A percentile compares a stretch with the other conserved stretches of the same genome.
Evolutionary conservation across 2,113 vertebrate species (phyloP).

Genomic region (Oreochromis aureus): DNA sequence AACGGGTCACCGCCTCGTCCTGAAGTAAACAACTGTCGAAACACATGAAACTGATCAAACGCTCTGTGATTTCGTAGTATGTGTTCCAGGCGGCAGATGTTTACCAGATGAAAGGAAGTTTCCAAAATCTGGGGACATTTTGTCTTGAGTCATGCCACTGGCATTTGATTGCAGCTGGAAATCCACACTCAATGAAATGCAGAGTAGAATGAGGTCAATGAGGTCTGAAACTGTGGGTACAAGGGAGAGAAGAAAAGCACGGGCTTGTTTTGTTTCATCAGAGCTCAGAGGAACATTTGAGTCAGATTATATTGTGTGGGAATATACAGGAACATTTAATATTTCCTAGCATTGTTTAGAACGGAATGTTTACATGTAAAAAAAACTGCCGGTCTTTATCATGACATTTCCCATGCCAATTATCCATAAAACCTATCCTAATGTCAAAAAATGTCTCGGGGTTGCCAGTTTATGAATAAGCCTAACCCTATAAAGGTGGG

Average conservation of each 20-base stretch:
- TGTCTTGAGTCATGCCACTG: neutral
- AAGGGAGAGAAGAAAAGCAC: neutral
- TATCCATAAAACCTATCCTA: too few relatives aligned
- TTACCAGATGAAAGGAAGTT: neutral
- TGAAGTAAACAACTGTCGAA: neutral
- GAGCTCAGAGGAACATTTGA: neutral
- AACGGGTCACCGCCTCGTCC: accelerated
- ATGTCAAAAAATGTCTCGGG: neutral
- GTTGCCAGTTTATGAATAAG: neutral
- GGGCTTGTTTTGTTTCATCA: neutral
- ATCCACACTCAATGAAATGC: neutral
- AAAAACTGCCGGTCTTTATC: neutral
- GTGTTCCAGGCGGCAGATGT: neutral
- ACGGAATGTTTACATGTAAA: neutral
- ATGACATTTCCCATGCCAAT: neutral
- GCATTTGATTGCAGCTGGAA: neutral
- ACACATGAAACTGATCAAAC: neutral
- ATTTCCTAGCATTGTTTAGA: neutral
- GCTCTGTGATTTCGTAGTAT: neutral
- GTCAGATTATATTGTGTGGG: neutral
- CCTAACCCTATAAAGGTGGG: neutral
- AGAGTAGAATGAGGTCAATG: neutral
- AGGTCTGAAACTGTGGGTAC: neutral
- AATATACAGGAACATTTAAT: neutral
- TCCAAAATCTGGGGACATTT: neutral